These are phyloP conservation scores for Idaea dimidiata DNA, from an alignment of 2,888 invertebrate genomes.

Conservation along the genomic window DNA sequence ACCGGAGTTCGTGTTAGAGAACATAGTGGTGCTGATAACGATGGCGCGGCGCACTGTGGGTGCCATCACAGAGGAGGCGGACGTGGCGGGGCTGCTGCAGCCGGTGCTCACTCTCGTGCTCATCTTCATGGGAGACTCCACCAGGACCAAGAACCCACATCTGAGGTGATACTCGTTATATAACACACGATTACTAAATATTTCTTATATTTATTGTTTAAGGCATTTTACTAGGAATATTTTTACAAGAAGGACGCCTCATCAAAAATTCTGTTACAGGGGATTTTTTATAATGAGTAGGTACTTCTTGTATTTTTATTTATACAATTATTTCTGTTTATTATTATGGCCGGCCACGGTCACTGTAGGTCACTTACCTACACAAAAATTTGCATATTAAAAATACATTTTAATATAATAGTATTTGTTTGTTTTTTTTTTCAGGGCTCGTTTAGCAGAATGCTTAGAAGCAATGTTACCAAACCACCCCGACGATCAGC, in stretches of 20 bases:
- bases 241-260: too few relatives aligned
- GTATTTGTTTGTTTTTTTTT: conserved; percentile 27
- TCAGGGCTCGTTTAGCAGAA: conserved; percentile 92
- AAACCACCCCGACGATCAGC: conserved; percentile 80
- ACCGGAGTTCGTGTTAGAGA: conserved; percentile 95
- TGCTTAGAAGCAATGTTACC: conserved; percentile 93
- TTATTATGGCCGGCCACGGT: too few relatives aligned
- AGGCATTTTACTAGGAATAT: too few relatives aligned
- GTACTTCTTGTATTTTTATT: too few relatives aligned
- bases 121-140: conserved; percentile 92
- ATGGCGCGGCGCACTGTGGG: conserved; percentile 84
- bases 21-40: conserved; percentile 90
- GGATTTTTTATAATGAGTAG: too few relatives aligned
- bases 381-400: too few relatives aligned
- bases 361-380: too few relatives aligned
- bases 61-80: conserved; percentile 81
- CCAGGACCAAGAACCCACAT: conserved; percentile 94
- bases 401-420: too few relatives aligned
- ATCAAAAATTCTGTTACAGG: too few relatives aligned
- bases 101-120: conserved; percentile 90
- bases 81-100: conserved; percentile 82
- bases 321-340: too few relatives aligned
- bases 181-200: too few relatives aligned
- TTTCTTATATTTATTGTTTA: too few relatives aligned
- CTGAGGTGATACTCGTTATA: conserved; percentile 67